phyloP scores from a whole-genome alignment of 1,140 invertebrate genomes.

The Hypothenemus hampei region DNA sequence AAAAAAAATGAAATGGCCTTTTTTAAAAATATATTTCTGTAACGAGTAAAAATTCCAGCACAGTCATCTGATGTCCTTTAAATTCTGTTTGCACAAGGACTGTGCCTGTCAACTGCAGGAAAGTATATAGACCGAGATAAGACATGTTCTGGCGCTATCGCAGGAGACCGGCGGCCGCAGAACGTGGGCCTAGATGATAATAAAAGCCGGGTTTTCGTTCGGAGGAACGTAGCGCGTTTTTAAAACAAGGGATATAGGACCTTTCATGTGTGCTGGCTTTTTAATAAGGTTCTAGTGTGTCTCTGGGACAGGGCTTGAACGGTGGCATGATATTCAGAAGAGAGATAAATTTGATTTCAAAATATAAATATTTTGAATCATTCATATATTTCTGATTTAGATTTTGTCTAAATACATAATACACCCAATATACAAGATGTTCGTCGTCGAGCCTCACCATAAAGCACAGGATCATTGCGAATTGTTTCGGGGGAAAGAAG shows the following conservation, averaged over 20 bases:
- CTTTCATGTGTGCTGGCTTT: neutral
- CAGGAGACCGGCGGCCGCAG: constrained; percentile 24
- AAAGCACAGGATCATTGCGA: too few relatives aligned
- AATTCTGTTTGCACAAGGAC: constrained; percentile 24
- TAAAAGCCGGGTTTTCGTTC: constrained; percentile 6
- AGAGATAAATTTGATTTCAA: too few relatives aligned
- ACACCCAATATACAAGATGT: too few relatives aligned
- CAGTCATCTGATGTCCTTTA: constrained; percentile 8
- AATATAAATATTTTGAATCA: too few relatives aligned
- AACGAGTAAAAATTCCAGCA: neutral
- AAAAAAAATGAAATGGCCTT: neutral
- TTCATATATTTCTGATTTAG: too few relatives aligned
- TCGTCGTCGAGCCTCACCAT: too few relatives aligned
- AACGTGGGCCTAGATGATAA: constrained; percentile 17
- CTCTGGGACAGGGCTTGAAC: too few relatives aligned
- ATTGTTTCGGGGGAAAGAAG: too few relatives aligned
- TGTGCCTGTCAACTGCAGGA: constrained; percentile 19
- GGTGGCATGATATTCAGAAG: too few relatives aligned
- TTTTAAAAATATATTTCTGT: neutral
- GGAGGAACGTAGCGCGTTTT: constrained; percentile 19
- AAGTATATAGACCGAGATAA: constrained; percentile 32
- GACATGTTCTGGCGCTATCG: constrained; percentile 33
- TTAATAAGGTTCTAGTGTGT: too few relatives aligned
- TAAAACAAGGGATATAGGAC: constrained; percentile 10
- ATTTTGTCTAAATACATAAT: too few relatives aligned